Evolutionary conservation across 2,113 vertebrate species (phyloP).

Genomic region (Nannobrachium achirus): DNA sequence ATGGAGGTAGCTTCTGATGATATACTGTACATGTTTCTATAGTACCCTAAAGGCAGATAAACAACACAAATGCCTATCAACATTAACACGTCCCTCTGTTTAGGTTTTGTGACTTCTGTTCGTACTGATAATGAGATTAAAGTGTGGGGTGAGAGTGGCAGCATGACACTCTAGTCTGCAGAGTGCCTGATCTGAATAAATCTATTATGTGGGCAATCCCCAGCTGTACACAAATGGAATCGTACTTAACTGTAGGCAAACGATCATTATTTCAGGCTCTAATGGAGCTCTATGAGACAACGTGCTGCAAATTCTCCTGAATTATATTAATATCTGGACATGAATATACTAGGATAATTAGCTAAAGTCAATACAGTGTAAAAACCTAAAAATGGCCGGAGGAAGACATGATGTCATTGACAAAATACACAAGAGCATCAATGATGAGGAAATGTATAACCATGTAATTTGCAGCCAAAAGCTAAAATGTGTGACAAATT

Average conservation of each 20-base stretch:
- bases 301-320: too few species aligned
- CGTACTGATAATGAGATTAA: not conserved
- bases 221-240: not conserved
- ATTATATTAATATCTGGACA: too few species aligned
- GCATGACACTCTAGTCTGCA: not conserved
- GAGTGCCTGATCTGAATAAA: not conserved
- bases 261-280: not conserved
- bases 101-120: not conserved
- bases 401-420: too few species aligned
- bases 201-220: not conserved
- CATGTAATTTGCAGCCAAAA: not conserved
- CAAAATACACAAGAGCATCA: not conserved
- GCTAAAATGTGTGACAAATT: constrained; percentile 15
- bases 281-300: not conserved
- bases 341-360: too few species aligned
- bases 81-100: not conserved
- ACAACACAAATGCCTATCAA: not conserved
- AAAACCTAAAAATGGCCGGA: too few species aligned
- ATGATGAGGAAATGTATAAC: not conserved
- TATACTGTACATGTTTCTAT: not conserved
- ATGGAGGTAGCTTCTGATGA: not conserved
- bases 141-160: constrained; percentile 16
- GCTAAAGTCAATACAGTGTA: too few species aligned
- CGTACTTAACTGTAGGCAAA: not conserved
- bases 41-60: not conserved